Percentiles rank a stretch among this genome's conserved stretches.
Evolutionary conservation across 37 sponge, comb jelly and placozoan species (phyloP).

Genomic region (Spongilla lacustris): DNA sequence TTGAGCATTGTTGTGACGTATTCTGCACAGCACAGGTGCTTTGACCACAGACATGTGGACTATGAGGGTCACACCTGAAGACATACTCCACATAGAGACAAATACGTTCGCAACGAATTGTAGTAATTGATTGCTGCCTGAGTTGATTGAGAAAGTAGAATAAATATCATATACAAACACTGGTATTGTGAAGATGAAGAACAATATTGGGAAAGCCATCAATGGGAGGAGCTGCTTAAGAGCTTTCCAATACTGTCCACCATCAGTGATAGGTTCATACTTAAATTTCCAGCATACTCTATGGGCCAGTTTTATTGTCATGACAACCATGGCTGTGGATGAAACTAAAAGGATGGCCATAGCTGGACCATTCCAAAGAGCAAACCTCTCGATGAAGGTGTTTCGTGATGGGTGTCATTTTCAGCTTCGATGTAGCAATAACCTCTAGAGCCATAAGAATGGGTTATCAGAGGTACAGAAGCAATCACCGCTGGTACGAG

Average conservation of each 20-base stretch:
- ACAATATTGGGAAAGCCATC: not conserved
- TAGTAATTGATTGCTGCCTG: not conserved
- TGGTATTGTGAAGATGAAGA: not conserved
- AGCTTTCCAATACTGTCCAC: not conserved
- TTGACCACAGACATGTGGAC: not conserved
- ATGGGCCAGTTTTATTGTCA: not conserved
- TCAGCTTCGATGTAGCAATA: too few relatives aligned
- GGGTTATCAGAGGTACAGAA: too few relatives aligned
- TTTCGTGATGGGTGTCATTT: too few relatives aligned
- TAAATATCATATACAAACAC: not conserved
- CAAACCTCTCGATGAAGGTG: too few relatives aligned
- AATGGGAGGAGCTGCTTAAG: not conserved
- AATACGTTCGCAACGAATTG: not conserved
- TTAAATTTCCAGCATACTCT: not conserved
- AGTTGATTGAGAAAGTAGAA: not conserved
- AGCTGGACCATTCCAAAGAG: too few relatives aligned
- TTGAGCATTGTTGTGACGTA: too few relatives aligned
- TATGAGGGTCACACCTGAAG: not conserved
- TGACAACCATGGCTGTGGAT: not conserved
- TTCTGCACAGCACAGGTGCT: too few relatives aligned
- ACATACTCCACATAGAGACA: not conserved
- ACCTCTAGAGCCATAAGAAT: too few relatives aligned
- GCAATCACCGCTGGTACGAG: too few relatives aligned
- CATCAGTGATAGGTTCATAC: not conserved
- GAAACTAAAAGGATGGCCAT: too few relatives aligned